These are phyloP conservation scores for Virgularia gustaviana DNA, from an alignment of 92 coral and sea anemone species.

Conservation along the genomic window DNA sequence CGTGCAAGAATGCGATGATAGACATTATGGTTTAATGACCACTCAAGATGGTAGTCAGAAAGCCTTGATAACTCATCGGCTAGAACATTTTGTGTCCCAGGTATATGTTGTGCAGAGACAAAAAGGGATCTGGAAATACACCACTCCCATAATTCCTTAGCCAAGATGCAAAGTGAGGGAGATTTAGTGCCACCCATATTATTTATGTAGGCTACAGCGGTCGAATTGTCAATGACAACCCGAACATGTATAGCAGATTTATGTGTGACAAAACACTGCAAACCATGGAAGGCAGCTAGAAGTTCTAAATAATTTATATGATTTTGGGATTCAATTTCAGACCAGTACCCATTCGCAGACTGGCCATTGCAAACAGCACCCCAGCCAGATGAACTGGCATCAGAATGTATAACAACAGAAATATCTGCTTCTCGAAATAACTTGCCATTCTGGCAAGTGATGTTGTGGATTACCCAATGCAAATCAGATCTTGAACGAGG, in stretches of 20 bases:
- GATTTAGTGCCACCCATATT: slow-evolving; percentile 49
- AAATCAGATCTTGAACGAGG: slow-evolving; percentile 26
- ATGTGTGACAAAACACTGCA: slow-evolving; percentile 32
- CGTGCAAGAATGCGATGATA: slow-evolving; percentile 10
- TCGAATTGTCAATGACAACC: slow-evolving; percentile 32
- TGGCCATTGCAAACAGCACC: slow-evolving; percentile 32
- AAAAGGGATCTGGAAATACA: slow-evolving; percentile 36
- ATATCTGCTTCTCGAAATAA: neutral
- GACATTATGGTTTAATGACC: slow-evolving; percentile 21
- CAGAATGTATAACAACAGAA: slow-evolving; percentile 39
- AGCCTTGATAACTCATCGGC: slow-evolving; percentile 44
- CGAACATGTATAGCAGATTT: slow-evolving; percentile 20
- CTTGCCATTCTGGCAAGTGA: slow-evolving; percentile 26
- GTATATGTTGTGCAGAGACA: slow-evolving; percentile 45
- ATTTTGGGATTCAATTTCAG: slow-evolving; percentile 27
- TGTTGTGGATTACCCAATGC: slow-evolving; percentile 18
- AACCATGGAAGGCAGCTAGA: slow-evolving; percentile 43
- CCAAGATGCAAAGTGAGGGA: neutral
- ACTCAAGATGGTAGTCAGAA: slow-evolving; percentile 24
- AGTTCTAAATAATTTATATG: slow-evolving; percentile 47
- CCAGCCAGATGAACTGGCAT: slow-evolving; percentile 51
- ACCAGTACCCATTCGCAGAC: slow-evolving; percentile 42
- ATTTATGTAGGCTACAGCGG: slow-evolving; percentile 45
- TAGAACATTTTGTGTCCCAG: slow-evolving; percentile 22
- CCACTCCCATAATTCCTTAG: slow-evolving; percentile 47